These are phyloP conservation scores for Dolichallabes microphthalmus DNA, from an alignment of 2,113 vertebrate genomes.

Conservation along the genomic window DNA sequence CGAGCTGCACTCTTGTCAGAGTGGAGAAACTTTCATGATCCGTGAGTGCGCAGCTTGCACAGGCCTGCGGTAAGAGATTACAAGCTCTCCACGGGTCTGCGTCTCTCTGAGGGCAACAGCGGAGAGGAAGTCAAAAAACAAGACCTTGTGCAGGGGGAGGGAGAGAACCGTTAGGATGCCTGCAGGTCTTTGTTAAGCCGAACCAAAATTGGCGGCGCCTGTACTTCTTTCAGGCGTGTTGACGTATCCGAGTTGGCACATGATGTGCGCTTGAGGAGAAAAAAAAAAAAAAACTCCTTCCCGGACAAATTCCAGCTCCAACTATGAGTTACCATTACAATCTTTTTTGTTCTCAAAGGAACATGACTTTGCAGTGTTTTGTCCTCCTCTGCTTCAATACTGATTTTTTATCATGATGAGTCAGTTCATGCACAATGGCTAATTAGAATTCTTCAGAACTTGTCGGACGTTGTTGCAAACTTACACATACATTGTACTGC, in stretches of 20 bases:
- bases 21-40: neutral
- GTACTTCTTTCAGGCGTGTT: constrained; percentile 5
- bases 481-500: neutral
- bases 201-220: neutral
- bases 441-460: neutral
- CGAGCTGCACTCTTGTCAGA: neutral
- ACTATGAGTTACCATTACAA: neutral
- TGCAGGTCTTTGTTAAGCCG: constrained; percentile 4
- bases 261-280: neutral
- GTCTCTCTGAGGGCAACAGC: neutral
- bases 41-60: neutral
- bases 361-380: neutral
- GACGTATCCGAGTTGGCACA: neutral
- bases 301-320: constrained; percentile 3
- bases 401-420: neutral
- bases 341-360: constrained; percentile 3
- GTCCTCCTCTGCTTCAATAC: neutral
- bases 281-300: neutral
- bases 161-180: constrained; percentile 1
- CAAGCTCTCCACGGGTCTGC: neutral
- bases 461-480: neutral
- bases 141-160: neutral
- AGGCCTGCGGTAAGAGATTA: constrained; percentile 4
- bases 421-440: neutral
- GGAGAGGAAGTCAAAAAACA: neutral